phyloP scores from a whole-genome alignment of 2,888 invertebrate species.

The Patella ulyssiponensis region DNA sequence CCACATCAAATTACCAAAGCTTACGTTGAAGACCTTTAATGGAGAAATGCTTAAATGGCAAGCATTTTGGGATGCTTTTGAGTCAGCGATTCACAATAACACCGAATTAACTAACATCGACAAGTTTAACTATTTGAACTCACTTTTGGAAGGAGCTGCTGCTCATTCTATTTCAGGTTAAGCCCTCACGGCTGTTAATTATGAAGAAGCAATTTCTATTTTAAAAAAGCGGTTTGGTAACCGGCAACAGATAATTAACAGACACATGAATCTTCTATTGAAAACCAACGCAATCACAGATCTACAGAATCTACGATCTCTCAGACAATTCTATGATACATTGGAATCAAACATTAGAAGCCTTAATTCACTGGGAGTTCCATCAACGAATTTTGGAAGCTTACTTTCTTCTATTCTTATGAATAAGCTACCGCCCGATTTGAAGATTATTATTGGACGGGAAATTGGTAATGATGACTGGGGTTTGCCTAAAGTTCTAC shows the following conservation, averaged over 20 bases:
- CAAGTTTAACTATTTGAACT: constrained; percentile 1
- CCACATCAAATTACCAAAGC: neutral
- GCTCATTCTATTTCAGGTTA: neutral
- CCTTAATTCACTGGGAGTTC: neutral
- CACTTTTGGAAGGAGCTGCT: neutral
- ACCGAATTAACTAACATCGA: neutral
- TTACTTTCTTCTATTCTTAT: neutral
- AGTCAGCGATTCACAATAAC: neutral
- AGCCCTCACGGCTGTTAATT: neutral
- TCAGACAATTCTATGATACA: neutral
- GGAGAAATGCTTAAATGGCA: constrained; percentile 5
- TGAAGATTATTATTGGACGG: neutral
- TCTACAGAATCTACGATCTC: neutral
- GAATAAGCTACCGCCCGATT: constrained; percentile 3
- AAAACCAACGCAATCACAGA: neutral
- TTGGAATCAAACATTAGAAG: neutral
- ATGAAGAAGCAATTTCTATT: neutral
- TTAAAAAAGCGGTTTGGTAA: constrained; percentile 3
- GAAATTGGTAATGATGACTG: neutral
- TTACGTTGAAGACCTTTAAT: neutral
- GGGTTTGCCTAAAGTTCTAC: neutral
- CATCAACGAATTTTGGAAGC: neutral
- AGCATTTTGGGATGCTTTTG: neutral
- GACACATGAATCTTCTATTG: neutral
- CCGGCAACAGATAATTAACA: neutral